phyloP scores from a whole-genome alignment of 1,140 invertebrate genomes.

The Musca domestica region DNA sequence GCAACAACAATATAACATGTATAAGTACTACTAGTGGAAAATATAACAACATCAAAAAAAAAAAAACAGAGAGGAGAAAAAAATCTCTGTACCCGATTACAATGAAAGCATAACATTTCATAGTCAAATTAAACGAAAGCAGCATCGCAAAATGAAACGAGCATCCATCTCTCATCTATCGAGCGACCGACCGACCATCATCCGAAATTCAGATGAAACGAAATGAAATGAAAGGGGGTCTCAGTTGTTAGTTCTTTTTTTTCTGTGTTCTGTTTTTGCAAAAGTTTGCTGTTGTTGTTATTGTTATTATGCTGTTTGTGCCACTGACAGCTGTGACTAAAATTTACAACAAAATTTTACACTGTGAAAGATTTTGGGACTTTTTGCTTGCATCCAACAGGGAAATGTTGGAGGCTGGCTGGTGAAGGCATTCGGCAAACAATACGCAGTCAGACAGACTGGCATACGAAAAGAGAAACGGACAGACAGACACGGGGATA shows the following conservation, averaged over 20 bases:
- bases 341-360: constrained; percentile 24
- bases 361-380: constrained; percentile 1
- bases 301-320: constrained; percentile 3
- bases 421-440: not conserved
- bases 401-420: not conserved
- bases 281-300: too few species aligned
- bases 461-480: too few species aligned
- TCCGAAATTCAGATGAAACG: not conserved
- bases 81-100: too few species aligned
- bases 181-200: too few species aligned
- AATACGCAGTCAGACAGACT: not conserved
- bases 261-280: too few species aligned
- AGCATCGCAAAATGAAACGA: too few species aligned
- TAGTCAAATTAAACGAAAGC: not conserved
- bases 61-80: too few species aligned
- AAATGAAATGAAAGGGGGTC: not conserved
- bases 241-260: not conserved
- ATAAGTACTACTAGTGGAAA: too few species aligned
- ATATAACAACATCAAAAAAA: too few species aligned
- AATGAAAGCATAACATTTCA: constrained; percentile 12
- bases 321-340: constrained; percentile 27
- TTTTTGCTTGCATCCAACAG: not conserved
- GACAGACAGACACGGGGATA: too few species aligned
- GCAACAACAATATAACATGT: not conserved
- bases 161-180: too few species aligned